Base-by-base conservation (phyloP, 2,113 vertebrate species). In the Mixornis gularis region DNA sequence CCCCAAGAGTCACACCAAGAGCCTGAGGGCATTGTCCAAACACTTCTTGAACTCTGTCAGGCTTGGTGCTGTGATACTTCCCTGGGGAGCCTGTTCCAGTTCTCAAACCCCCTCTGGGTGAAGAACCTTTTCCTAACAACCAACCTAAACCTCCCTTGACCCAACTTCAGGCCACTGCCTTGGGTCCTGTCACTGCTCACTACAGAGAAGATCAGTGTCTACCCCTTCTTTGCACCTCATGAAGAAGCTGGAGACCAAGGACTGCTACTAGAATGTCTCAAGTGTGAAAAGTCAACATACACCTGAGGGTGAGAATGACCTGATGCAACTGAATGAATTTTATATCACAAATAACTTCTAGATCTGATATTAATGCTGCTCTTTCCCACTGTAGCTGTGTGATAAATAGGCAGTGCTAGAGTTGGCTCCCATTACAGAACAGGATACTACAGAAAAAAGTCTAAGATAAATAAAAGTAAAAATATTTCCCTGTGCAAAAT, bases 241-340 rank as follows among this genome's bases (percentile, higher is more conserved):
- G 24, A 26, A 18, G 13, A 59, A 60, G 38, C 1, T 29, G 49
- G 48, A 63, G 46, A 40, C 25, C 17, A 14, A 38, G 8, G 30
- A 21, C 4, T 36, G 36, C 20, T 46, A 22, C 40, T 32, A 17
- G 9, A 17, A 12, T 7, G 29, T 32, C 8, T 1, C 0, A 1
- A 34, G 27, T 30, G 32, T n/a, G 65, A 68, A 20, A 48, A 34
- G 18, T 77, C 36, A 59, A 5, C 19, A 2, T 27, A 17, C 3
- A 15, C 36, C 43, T 17, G 26, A 53, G 29, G 36, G 43, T 24
- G 24, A 59, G 29, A 68, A 71, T 22, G 29, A 65, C 43, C 56
- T 17, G 12, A 58, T 20, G 20, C 0, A 0, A 63, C 13, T 16
- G 22, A 55, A 46, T 34, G 6, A 64, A 44, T 55, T 87, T 84